A percentile compares a stretch with the other conserved stretches of the same genome.
phyloP scores from a whole-genome alignment of 2,888 invertebrate species.

The Dryocosmus kuriphilus region DNA sequence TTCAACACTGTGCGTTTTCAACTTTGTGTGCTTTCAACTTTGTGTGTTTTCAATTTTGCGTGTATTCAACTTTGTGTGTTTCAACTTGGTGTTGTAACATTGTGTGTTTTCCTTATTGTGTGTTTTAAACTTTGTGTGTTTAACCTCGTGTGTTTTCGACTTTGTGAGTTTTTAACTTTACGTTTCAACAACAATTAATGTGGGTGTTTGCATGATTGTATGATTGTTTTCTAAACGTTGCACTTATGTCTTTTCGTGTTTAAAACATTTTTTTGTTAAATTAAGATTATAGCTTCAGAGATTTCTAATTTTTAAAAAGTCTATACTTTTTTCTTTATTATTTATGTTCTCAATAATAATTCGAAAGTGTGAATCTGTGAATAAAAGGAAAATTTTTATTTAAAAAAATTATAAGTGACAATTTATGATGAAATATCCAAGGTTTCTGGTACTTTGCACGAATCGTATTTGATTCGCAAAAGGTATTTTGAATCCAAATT shows the following conservation, averaged over 20 bases:
- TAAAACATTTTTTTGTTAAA: no score
- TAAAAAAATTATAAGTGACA: background rate
- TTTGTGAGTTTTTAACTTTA: no score
- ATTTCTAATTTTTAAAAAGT: background rate
- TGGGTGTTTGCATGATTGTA: slow-evolving; percentile 36
- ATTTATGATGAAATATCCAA: background rate
- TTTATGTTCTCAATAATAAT: background rate
- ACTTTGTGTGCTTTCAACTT: no score
- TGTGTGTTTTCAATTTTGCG: no score
- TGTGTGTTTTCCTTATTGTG: no score
- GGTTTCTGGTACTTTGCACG: slow-evolving; percentile 40
- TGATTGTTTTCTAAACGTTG: slow-evolving; percentile 25
- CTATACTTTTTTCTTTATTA: background rate
- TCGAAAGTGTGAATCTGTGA: slow-evolving; percentile 5
- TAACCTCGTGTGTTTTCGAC: no score
- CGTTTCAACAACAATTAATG: no score
- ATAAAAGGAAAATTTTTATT: slow-evolving; percentile 4
- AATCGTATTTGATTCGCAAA: slow-evolving; percentile 31
- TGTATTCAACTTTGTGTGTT: no score
- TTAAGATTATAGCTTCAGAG: background rate
- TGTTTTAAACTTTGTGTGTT: no score
- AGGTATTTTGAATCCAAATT: slow-evolving; percentile 1
- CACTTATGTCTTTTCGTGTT: slow-evolving; percentile 1
- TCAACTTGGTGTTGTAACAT: no score
- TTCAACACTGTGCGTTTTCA: no score